Percentiles rank a stretch among this genome's conserved stretches.
These are phyloP conservation scores for Pterocles burchelli DNA, from an alignment of 2,113 vertebrate species.

Conservation along the genomic window DNA sequence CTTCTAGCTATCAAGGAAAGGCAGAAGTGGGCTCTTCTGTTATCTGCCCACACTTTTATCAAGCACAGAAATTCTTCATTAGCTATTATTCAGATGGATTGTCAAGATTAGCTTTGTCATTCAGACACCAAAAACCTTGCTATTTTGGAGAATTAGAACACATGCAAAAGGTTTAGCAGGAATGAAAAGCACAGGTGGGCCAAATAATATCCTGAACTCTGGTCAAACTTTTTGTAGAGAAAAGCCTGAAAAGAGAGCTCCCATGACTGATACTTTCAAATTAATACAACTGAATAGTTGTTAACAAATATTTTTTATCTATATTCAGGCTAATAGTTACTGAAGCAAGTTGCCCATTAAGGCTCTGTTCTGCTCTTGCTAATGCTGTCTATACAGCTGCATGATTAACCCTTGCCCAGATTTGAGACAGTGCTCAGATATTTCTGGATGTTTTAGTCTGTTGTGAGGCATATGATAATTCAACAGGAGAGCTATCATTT, in stretches of 20 bases:
- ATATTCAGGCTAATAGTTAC: background rate
- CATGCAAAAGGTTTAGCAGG: background rate
- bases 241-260: background rate
- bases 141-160: background rate
- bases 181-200: background rate
- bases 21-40: constrained; percentile 25
- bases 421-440: background rate
- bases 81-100: constrained; percentile 45
- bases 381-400: background rate
- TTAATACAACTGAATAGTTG: background rate
- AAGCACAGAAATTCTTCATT: constrained; percentile 40
- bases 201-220: background rate
- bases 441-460: background rate
- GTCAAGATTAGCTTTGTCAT: constrained; percentile 30
- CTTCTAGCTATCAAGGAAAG: constrained; percentile 29
- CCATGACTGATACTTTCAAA: background rate
- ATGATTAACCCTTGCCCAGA: background rate
- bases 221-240: background rate
- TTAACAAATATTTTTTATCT: background rate
- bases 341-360: background rate
- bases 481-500: background rate
- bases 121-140: background rate
- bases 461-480: background rate
- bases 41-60: constrained; percentile 42
- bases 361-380: background rate